Conservation (phyloP, 92 coral and sea anemone species). For the Isaurus tuberculatus region DNA sequence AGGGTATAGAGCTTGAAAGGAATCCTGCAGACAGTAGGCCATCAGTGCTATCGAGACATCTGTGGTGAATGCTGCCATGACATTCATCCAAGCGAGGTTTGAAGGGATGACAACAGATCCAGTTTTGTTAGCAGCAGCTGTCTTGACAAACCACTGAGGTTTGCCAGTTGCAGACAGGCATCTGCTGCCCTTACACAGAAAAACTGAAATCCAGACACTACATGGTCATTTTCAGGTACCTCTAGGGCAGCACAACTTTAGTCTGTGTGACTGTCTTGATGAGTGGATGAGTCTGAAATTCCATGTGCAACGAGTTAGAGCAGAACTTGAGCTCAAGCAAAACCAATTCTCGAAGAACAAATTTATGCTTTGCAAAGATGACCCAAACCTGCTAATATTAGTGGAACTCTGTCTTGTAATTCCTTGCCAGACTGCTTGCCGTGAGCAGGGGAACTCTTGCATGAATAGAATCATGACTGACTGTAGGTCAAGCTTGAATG, state of each 20-base stretch:
- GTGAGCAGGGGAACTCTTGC: constrained; percentile 44
- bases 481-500: constrained; percentile 50
- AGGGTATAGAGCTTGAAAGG: constrained; percentile 51
- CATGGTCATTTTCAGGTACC: constrained; percentile 54
- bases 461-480: constrained; percentile 39
- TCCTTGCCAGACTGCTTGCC: constrained; percentile 56
- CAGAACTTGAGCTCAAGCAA: constrained; percentile 23
- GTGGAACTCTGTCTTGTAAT: constrained; percentile 7
- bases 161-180: constrained; percentile 31
- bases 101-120: constrained; percentile 50
- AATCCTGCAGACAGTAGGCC: constrained; percentile 53
- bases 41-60: constrained; percentile 28
- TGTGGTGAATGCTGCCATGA: constrained; percentile 54
- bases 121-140: constrained; percentile 9
- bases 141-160: constrained; percentile 6
- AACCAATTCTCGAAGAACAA: constrained; percentile 49
- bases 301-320: constrained; percentile 37
- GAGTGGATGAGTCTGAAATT: constrained; percentile 49
- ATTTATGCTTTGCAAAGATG: constrained; percentile 52
- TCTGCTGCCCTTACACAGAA: constrained; percentile 48
- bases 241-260: constrained; percentile 9
- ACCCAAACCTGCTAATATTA: constrained; percentile 24
- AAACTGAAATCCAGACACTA: constrained; percentile 51
- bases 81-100: constrained; percentile 56
- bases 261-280: constrained; percentile 40